Base-by-base conservation (phyloP, 1,140 invertebrate genomes). In the Magallana ariakensis region DNA sequence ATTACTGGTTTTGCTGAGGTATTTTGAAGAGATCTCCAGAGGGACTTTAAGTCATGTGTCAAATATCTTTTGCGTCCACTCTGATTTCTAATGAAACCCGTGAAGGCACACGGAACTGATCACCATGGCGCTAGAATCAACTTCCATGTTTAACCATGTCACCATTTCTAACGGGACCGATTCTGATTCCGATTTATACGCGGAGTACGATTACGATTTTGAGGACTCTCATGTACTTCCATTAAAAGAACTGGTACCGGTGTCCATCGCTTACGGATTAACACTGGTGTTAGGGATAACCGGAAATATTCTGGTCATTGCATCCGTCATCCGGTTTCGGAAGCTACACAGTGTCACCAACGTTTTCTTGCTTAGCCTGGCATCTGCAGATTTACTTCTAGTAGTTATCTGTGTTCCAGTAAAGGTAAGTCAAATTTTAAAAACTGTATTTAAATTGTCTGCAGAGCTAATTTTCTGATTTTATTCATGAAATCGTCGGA, bases 351-450 rank as follows among this genome's bases (percentile, higher is more conserved):
- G 92, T 90, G 95, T 96, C 2, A 97, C 97, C 7, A 97, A 97
- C 89, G 95, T 97, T 7, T 97, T 97, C 89, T 94, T 97, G 26
- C 80, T 94, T 3, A 96, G 96, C 90, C 93, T 97, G 46, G 96
- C 97, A 6, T 96, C 96, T 0, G 96, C 97, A 0, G 97, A 97
- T 94, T 95, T 97, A 1, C 94, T 97, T 16, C 95, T 97, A 9
- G 96, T 97, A 83, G 94, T 96, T 53, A 95, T 97, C 90, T 97
- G 97, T 93, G 96, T 97, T 84, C 97, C 97, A 11, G 96, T 97
- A 0, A 97, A 97, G 96, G 96, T 97, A 94, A 95, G 95, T 10
- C 4, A 15, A 60, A 6, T n/a, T n/a, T n/a, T n/a, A n/a, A n/a
- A n/a, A n/a, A n/a, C n/a, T n/a, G n/a, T n/a, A n/a, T n/a, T n/a